phyloP scores from a whole-genome alignment of 2,113 vertebrate species.

The Stomatorhinus ivindoensis region DNA sequence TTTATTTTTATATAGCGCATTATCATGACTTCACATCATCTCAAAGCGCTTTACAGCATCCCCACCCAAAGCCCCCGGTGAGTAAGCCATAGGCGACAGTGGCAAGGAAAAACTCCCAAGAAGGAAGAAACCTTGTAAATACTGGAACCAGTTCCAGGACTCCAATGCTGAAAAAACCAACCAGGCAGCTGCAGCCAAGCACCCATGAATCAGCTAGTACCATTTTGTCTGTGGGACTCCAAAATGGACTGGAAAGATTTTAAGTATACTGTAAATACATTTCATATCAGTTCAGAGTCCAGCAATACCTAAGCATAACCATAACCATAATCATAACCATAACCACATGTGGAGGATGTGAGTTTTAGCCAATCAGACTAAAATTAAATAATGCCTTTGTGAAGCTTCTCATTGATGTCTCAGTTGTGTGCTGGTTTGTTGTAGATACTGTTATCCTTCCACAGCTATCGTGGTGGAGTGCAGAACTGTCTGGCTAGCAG shows the following conservation, averaged over 20 bases:
- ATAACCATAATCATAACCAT: slow-evolving; percentile 28
- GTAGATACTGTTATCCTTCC: slow-evolving; percentile 48
- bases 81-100: too few species aligned
- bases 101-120: too few species aligned
- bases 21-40: too few species aligned
- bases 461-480: slow-evolving; percentile 43
- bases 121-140: too few species aligned
- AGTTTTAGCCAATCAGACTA: slow-evolving; percentile 58
- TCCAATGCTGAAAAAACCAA: neutral
- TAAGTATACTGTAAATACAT: too few species aligned
- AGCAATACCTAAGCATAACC: slow-evolving; percentile 25
- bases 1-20: too few species aligned
- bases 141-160: neutral
- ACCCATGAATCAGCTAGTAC: neutral
- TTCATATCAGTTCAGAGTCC: neutral
- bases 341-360: slow-evolving; percentile 37
- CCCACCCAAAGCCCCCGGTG: too few species aligned
- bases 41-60: too few species aligned
- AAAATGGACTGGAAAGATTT: neutral
- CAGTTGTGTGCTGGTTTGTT: slow-evolving; percentile 27
- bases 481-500: slow-evolving; percentile 45
- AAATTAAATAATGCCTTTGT: slow-evolving; percentile 59
- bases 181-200: neutral
- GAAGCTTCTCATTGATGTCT: slow-evolving; percentile 37
- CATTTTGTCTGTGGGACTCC: neutral